These are phyloP conservation scores for Zaprionus nigranus DNA, from an alignment of 1,140 invertebrate species.

Conservation along the genomic window DNA sequence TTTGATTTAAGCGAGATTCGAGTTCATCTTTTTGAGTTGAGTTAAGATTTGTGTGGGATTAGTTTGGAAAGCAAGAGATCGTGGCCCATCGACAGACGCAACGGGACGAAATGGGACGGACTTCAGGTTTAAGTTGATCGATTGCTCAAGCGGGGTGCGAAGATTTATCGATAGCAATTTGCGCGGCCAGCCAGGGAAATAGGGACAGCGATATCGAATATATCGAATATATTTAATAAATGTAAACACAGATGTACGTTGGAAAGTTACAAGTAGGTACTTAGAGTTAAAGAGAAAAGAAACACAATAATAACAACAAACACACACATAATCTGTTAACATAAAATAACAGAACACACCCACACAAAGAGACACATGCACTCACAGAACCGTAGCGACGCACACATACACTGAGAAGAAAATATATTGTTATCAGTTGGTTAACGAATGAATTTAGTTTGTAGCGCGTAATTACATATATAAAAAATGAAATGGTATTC, in stretches of 20 bases:
- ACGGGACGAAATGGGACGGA: neutral
- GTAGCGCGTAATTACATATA: conserved; percentile 75
- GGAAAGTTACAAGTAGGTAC: conserved; percentile 72
- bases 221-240: conserved; percentile 71
- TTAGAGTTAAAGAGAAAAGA: conserved; percentile 67
- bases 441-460: conserved; percentile 78
- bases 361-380: conserved; percentile 26
- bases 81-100: conserved; percentile 4
- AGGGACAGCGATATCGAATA: conserved; percentile 46
- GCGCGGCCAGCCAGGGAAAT: conserved; percentile 1
- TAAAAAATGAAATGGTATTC: conserved; percentile 74
- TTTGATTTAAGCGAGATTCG: conserved; percentile 64
- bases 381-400: conserved; percentile 24
- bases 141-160: conserved; percentile 2
- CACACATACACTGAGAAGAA: conserved; percentile 28
- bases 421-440: conserved; percentile 78
- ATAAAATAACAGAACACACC: conserved; percentile 33
- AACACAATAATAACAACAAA: conserved; percentile 2
- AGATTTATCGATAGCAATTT: neutral
- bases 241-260: conserved; percentile 68
- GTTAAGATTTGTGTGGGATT: conserved; percentile 17
- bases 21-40: conserved; percentile 42
- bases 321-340: conserved; percentile 49
- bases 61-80: neutral
- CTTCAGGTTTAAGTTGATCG: conserved; percentile 6